Base-by-base conservation (phyloP, 2,797 vertebrate species). In the Coendou prehensilis region DNA sequence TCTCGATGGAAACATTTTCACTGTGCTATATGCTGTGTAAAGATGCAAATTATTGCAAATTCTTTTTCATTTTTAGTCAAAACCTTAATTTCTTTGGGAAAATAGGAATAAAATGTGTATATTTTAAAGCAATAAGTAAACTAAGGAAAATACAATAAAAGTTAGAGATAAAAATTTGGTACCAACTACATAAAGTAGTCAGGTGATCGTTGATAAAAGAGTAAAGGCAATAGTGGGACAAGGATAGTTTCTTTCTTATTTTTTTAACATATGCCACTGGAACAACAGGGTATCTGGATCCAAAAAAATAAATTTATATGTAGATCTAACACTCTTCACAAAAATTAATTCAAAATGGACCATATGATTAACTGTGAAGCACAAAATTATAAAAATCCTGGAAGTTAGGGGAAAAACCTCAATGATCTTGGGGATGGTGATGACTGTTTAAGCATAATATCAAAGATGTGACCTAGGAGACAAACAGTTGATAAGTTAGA, bases 1-100 rank as follows among this genome's bases (percentile, higher is more conserved):
- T 95, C 23, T 56, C 91, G 88, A 94, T 50, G 56, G 79, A 94
- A 96, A 91, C 61, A 88, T 67, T 96, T 94, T 92, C 47, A 91
- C 37, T 56, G 28, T 82, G 75, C 56, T 81, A 83, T 52, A 88
- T 0, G 50, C 28, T 37, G 9, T 75, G 7, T 52, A 95, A 95
- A 95, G 76, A 95, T 79, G 26, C 23, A 47, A 76, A 76, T 50
- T 28, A 37, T 45, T 73, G 50, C 59, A 96, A 94, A 97, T 95
- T 93, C 41, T 41, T 89, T 95, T 91, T 91, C 23, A 91, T 93
- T 95, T 96, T 88, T 83, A 81, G 47, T 28, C 54, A 14, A 80
- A 95, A 95, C 23, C 26, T 85, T 41, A 85, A 79, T 9, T 89
- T 23, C 56, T 97, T 57, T 95, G 57, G 50, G 47, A 20, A 91